Percentiles rank a stretch among this genome's conserved stretches.
These are phyloP conservation scores for Passer montanus DNA, from an alignment of 2,113 vertebrate species.

Conservation along the genomic window DNA sequence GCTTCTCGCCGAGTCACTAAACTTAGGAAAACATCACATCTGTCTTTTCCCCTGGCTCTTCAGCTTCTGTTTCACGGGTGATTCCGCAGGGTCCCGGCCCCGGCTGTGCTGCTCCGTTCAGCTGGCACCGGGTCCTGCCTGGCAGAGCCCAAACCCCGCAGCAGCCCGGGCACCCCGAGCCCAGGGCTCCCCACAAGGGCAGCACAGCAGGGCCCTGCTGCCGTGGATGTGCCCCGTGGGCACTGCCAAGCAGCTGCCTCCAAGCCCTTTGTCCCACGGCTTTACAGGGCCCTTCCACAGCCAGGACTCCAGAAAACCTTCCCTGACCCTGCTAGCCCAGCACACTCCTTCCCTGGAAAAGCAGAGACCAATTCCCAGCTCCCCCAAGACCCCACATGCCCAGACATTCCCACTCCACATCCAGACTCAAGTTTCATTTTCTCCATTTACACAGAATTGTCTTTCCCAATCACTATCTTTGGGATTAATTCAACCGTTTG, in stretches of 20 bases:
- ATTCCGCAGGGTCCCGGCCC: not conserved
- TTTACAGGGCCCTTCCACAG: not conserved
- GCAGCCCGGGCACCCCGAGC: rapidly evolving
- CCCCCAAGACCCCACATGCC: not conserved
- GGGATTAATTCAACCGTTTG: not conserved
- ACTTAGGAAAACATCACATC: not conserved
- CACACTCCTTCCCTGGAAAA: not conserved
- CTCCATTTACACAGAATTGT: not conserved
- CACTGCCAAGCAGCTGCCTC: not conserved
- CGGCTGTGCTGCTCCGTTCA: not conserved
- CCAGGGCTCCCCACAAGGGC: rapidly evolving
- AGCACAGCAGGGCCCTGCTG: not conserved
- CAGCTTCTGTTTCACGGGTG: not conserved
- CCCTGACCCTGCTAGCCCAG: not conserved
- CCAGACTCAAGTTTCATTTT: not conserved
- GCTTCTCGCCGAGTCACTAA: not conserved
- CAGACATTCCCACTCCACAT: not conserved
- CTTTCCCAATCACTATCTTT: not conserved
- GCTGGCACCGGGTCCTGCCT: rapidly evolving
- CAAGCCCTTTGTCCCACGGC: rapidly evolving
- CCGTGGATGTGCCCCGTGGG: rapidly evolving
- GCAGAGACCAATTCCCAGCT: not conserved
- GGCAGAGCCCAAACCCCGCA: not conserved
- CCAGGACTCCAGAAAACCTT: not conserved
- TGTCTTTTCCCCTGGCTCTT: not conserved